phyloP scores from a whole-genome alignment of 2,113 vertebrate genomes.

The Raja brachyura region DNA sequence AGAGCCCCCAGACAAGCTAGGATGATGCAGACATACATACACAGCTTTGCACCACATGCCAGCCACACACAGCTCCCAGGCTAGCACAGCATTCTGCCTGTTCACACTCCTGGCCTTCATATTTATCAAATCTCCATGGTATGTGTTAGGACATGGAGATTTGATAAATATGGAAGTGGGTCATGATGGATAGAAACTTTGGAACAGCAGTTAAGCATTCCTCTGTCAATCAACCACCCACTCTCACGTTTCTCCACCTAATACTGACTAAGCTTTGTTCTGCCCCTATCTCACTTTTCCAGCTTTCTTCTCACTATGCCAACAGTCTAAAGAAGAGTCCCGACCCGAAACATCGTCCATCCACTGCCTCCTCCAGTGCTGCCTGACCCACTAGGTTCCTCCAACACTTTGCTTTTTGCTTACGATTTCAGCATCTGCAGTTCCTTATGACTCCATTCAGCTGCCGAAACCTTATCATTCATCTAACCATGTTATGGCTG shows the following conservation, averaged over 20 bases:
- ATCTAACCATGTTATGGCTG: neutral
- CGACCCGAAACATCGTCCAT: no score
- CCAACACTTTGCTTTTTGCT: no score
- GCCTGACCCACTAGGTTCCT: no score
- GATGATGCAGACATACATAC: neutral
- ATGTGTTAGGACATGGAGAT: no score
- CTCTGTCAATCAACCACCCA: no score
- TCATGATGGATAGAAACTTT: neutral
- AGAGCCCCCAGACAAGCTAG: neutral
- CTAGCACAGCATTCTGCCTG: neutral
- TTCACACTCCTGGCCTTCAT: neutral
- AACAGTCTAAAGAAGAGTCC: no score
- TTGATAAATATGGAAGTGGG: neutral
- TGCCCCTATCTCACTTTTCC: no score
- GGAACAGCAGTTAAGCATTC: neutral
- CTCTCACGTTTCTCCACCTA: no score
- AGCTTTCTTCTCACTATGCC: no score
- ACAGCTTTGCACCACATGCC: neutral
- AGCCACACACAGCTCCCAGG: neutral
- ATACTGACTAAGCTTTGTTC: no score
- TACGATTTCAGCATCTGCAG: no score
- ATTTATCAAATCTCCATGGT: neutral
- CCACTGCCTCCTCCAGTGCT: no score
- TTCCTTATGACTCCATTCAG: neutral
- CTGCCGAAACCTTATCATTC: neutral